These are phyloP conservation scores for Pundamilia nyererei DNA, from an alignment of 2,113 vertebrate genomes.

Conservation along the genomic window DNA sequence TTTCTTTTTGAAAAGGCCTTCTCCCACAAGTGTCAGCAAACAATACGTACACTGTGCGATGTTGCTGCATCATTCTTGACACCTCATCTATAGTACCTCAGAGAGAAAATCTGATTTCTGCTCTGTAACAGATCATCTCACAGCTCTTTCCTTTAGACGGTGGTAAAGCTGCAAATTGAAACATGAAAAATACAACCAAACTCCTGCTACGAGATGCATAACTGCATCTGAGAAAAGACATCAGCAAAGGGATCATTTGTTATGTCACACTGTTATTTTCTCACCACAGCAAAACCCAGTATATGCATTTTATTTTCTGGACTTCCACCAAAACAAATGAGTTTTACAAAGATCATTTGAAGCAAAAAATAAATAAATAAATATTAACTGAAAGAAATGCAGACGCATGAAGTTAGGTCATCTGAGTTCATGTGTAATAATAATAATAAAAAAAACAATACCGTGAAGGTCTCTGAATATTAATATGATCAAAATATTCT, in stretches of 20 bases:
- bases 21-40: neutral
- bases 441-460: neutral
- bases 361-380: neutral
- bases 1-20: neutral
- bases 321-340: neutral
- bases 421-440: neutral
- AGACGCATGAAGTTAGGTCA: neutral
- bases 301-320: neutral
- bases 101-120: slow-evolving; percentile 53
- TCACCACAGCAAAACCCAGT: neutral
- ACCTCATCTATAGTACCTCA: slow-evolving; percentile 41
- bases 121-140: slow-evolving; percentile 57
- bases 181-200: slow-evolving; percentile 63
- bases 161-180: slow-evolving; percentile 64
- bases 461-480: neutral
- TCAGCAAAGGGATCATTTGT: slow-evolving; percentile 18
- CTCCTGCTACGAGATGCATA: slow-evolving; percentile 30
- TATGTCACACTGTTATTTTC: neutral
- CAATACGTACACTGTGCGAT: neutral
- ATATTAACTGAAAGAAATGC: neutral
- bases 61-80: slow-evolving; percentile 50
- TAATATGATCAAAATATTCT: slow-evolving; percentile 30
- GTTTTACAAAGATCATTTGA: neutral
- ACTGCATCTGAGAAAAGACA: slow-evolving; percentile 32
- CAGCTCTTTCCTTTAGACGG: slow-evolving; percentile 44